A percentile compares a stretch with the other conserved stretches of the same genome.
phyloP scores from a whole-genome alignment of 2,888 invertebrate genomes.

The Polylopha cassiicola region DNA sequence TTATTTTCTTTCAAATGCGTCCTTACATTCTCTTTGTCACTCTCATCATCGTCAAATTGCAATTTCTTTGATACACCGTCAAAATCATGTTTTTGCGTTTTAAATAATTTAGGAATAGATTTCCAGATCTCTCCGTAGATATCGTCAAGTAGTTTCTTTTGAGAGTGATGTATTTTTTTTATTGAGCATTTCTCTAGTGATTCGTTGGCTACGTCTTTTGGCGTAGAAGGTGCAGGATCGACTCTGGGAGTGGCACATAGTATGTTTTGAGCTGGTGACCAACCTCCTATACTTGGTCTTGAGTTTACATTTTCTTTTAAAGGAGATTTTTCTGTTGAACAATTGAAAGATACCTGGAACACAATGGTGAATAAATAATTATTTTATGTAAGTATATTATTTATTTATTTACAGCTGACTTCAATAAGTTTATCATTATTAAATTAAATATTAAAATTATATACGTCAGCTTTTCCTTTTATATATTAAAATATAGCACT shows the following conservation, averaged over 20 bases:
- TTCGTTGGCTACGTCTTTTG: conserved; percentile 56
- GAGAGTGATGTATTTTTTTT: conserved; percentile 58
- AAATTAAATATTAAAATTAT: no score
- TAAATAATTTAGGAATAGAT: conserved; percentile 63
- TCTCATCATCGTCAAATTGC: conserved; percentile 49
- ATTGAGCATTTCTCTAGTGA: conserved; percentile 60
- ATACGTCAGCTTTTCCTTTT: no score
- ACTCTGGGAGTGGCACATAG: conserved; percentile 55
- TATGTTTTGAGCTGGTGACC: conserved; percentile 66
- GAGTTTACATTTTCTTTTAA: conserved; percentile 31
- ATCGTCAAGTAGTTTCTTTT: conserved; percentile 65
- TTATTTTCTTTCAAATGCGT: conserved; percentile 44
- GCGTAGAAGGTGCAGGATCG: conserved; percentile 52
- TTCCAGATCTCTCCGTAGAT: conserved; percentile 78
- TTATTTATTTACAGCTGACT: no score
- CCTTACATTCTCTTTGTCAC: conserved; percentile 59
- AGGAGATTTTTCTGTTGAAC: conserved; percentile 37
- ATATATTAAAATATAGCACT: no score
- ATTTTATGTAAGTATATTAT: no score
- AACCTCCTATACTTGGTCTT: conserved; percentile 53
- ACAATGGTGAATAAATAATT: no score
- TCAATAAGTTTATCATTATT: no score
- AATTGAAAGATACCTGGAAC: conserved; percentile 59
- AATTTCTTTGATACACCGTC: conserved; percentile 54
- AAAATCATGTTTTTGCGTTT: conserved; percentile 47